These are phyloP conservation scores for Colinus virginianus DNA, from an alignment of 2,113 vertebrate genomes.

Conservation along the genomic window DNA sequence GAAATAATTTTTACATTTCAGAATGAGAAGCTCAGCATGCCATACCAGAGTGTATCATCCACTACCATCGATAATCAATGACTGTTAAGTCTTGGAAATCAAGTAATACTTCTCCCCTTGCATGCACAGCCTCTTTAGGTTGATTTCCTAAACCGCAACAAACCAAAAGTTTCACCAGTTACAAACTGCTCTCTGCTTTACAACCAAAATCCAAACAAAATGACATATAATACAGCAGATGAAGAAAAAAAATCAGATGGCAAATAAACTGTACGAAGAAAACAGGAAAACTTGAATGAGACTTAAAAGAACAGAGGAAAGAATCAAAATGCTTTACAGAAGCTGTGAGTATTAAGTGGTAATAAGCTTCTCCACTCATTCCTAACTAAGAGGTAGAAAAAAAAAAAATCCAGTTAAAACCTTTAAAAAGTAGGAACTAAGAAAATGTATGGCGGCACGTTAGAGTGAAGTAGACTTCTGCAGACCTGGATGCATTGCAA, in stretches of 20 bases:
- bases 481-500: not conserved
- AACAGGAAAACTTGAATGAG: not conserved
- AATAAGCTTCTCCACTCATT: not conserved
- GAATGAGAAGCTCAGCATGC: not conserved
- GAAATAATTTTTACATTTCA: not conserved
- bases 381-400: not conserved
- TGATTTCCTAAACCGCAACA: not conserved
- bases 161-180: not conserved
- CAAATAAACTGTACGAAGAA: not conserved
- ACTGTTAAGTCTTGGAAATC: not conserved
- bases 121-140: not conserved
- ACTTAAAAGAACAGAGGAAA: not conserved
- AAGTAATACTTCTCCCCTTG: not conserved
- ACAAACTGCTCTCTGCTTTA: not conserved
- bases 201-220: not conserved
- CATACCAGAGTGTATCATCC: not conserved
- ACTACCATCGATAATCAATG: not conserved
- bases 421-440: not conserved
- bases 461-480: not conserved
- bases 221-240: not conserved
- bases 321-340: not conserved
- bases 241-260: not conserved
- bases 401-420: not conserved
- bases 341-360: not conserved
- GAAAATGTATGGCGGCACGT: not conserved